Evolutionary conservation across 2,888 invertebrate genomes (phyloP), one percentile per base, ranked within the genome.

Genomic region (Pammene fasciana): DNA sequence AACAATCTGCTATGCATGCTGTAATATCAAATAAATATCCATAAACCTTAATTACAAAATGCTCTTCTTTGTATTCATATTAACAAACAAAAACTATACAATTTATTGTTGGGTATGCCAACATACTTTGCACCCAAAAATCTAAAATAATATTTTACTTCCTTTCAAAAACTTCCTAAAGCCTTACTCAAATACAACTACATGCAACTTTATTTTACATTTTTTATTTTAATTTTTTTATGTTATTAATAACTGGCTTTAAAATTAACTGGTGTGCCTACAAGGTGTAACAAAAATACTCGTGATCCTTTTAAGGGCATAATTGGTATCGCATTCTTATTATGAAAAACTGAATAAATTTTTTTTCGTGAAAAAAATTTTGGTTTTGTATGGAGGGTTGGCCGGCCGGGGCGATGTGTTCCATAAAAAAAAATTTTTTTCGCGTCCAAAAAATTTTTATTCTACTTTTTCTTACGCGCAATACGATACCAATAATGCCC

Each of bases 21-120:
- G 59, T 70, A 70, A 70, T 70, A 70, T 65, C 70, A 70, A 59
- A 55, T 60, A 65, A 71, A 71, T 71, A 71, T 68, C 67, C 67
- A 48, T 65, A 55, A 52, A 60, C 52, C 64, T 65, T 60, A 68
- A 60, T 52, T 68, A 71, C 43, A 71, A 71, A 71, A 71, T 71
- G 71, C 71, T 64, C 34, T 60, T 68, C 68, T 71, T 71, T 71
- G 71, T 68, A 64, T 64, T 41, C 50, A 67, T 64, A 45, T 65
- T 45, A 65, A 54, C 52, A 64, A 54, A 70, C 48, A 67, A n/a
- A 41, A 67, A 67, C 57, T 65, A 46, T 64, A 68, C 34, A 64
- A 68, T 57, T 68, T 59, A 26, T 52, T 48, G 26, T 41, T 38
- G 38, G 18, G 26, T 50, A 50, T 36, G 16, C 7, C 13, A 26